Evolutionary conservation across 2,113 vertebrate species (phyloP), one percentile per base, ranked within the genome.

Genomic region (Octodon degus): DNA sequence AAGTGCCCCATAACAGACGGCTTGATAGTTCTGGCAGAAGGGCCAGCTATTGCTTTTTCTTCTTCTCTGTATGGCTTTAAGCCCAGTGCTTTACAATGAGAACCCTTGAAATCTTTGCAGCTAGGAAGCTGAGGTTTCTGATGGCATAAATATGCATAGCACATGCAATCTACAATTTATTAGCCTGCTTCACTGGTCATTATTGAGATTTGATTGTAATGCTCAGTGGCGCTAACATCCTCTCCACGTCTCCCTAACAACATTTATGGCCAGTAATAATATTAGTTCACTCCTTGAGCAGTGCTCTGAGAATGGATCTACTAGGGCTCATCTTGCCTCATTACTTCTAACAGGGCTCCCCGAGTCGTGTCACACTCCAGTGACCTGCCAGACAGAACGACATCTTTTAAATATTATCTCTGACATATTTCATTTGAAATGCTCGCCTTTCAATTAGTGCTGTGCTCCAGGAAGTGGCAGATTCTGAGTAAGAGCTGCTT

Each of bases 231-330:
- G 86, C 97, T 98, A 98, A 96, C 96, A 74, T 96, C 94, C 96
- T 96, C 94, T 97, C 96, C 97, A 97, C 91, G 97, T 97, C 97
- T 96, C 93, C 97, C 95, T 97, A 93, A 93, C 2, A 24, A 91
- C 97, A 96, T 98, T 98, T 98, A 97, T 96, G 97, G 97, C 97
- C 98, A 97, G 97, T 88, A 97, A 96, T 77, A 84, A 97, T 97
- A 72, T 97, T 98, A 98, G 97, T 91, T 96, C 97, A 96, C 97
- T 94, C 80, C 80, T 94, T 97, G 96, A 97, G 96, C 89, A 95
- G 65, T 40, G 93, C 89, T 95, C 96, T 88, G 96, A 72, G 97
- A 98, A 98, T 93, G 91, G 91, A 84, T 95, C 97, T 97, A 96
- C 91, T 94, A 79, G 72, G 53, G 88, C 96, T 95, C 96, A 93